A percentile compares a stretch with the other conserved stretches of the same genome.
Conservation (phyloP, 2,797 vertebrate genomes). For the Dromococcyx pavoninus region DNA sequence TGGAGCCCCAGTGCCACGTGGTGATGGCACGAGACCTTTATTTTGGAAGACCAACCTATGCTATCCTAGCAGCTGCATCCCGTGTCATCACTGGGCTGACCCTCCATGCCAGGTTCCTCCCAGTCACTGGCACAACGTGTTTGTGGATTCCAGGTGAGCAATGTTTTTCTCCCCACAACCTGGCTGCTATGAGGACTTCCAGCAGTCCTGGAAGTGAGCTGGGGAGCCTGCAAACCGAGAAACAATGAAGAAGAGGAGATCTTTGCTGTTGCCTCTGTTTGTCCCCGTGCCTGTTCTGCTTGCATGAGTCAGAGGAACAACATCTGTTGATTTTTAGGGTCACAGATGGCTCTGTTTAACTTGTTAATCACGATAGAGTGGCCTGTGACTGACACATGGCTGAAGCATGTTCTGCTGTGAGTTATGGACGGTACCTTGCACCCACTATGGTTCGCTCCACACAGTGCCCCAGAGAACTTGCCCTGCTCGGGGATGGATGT, state of each 20-base stretch:
- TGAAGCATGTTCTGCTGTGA: background rate
- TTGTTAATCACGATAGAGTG: background rate
- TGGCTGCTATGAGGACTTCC: background rate
- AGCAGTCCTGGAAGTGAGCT: background rate
- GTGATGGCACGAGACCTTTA: background rate
- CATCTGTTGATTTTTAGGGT: background rate
- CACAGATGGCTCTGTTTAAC: slow-evolving; percentile 21
- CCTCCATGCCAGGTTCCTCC: background rate
- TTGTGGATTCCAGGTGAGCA: background rate
- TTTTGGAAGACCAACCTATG: fast-evolving
- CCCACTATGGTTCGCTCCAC: fast-evolving
- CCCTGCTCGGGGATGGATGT: background rate
- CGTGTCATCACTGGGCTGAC: background rate
- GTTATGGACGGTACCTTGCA: background rate
- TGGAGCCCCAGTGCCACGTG: fast-evolving
- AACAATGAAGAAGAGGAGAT: too few species aligned
- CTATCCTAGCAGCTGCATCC: background rate
- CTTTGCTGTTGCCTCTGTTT: background rate
- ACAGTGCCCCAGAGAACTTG: background rate
- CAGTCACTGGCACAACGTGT: fast-evolving
- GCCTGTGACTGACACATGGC: background rate
- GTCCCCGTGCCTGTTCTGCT: background rate
- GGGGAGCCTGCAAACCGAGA: background rate
- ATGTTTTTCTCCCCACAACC: background rate
- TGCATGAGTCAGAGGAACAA: background rate